phyloP scores from a whole-genome alignment of 2,797 vertebrate genomes.

The Somateria mollissima region DNA sequence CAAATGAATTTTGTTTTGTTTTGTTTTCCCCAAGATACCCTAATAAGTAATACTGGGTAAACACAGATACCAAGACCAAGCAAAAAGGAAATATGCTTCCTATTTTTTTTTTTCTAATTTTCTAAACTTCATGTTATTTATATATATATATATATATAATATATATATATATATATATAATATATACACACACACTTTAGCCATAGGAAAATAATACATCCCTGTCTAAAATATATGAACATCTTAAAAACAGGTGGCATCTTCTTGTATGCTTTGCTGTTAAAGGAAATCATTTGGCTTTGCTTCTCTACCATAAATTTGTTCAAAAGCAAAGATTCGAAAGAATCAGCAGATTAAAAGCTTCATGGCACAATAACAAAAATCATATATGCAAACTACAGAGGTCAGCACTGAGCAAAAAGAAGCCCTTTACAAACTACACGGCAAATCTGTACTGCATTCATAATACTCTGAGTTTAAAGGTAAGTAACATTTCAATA shows the following conservation, averaged over 20 bases:
- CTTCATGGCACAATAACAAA: not conserved
- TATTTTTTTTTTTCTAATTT: not conserved
- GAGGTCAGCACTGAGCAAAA: conserved; percentile 69
- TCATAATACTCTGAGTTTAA: not conserved
- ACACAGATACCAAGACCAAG: not conserved
- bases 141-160: not conserved
- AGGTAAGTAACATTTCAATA: not conserved
- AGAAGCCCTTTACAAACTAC: not conserved
- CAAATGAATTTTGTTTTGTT: not conserved
- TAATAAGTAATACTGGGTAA: not conserved
- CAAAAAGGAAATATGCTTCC: not conserved
- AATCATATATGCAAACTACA: conserved; percentile 62
- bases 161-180: not conserved
- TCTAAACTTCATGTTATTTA: not conserved
- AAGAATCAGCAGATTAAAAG: not conserved
- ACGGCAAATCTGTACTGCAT: not conserved
- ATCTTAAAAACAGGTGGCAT: not conserved
- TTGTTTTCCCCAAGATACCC: not conserved
- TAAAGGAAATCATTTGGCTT: conserved; percentile 13
- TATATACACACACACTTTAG: not conserved
- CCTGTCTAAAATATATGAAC: not conserved
- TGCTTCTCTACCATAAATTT: not conserved
- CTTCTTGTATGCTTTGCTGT: not conserved
- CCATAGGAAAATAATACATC: not conserved
- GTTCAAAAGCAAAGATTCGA: not conserved